Base-by-base conservation (phyloP, 2,888 invertebrate genomes). In the Lepidocyrtoides sp. region DNA sequence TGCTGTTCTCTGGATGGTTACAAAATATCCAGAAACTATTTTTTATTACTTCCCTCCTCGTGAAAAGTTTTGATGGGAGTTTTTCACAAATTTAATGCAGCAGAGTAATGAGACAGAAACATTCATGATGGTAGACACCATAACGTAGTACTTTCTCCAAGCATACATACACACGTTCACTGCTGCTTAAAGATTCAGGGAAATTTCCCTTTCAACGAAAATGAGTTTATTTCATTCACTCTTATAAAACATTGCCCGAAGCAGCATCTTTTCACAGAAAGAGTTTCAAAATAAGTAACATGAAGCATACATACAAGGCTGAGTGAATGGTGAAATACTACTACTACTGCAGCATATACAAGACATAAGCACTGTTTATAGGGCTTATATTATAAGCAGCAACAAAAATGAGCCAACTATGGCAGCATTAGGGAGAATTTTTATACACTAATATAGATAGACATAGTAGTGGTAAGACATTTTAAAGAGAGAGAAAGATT, bases 11-110 rank as follows among this genome's bases (percentile, higher is more conserved):
- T 20, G 44, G 23, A 10, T 48, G 1, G 20, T 26, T 75, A 26
- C 14, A 48, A 17, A 32, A 26, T 63, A 12, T 75, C 14, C 32
- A 36, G 26, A 36, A 41, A 48, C 63, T 81, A 57, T 81, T 26
- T 60, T 48, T 48, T 48, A 32, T 36, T 57, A 7, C 23, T 57
- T 54, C 26, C 41, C 57, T 72, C 20, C 41, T 48, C 48, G 26
- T 75, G 41, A 72, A 75, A 72, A 72, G 72, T 48, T 84, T 69
- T 66, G 36, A 12, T 69, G 36, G 0, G 32, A 72, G 41, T 69
- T 26, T 69, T 83, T 26, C 48, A 69, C n/a, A 29, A 41, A n/a
- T 57, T 29, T 48, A 48, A 75, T 48, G 12, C 7, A 36, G 26
- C 23, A 75, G 26, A 48, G 14, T 75, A 48, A 75, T 48, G 75